These are phyloP conservation scores for Vidua chalybeata DNA, from an alignment of 2,113 vertebrate species.

Conservation along the genomic window DNA sequence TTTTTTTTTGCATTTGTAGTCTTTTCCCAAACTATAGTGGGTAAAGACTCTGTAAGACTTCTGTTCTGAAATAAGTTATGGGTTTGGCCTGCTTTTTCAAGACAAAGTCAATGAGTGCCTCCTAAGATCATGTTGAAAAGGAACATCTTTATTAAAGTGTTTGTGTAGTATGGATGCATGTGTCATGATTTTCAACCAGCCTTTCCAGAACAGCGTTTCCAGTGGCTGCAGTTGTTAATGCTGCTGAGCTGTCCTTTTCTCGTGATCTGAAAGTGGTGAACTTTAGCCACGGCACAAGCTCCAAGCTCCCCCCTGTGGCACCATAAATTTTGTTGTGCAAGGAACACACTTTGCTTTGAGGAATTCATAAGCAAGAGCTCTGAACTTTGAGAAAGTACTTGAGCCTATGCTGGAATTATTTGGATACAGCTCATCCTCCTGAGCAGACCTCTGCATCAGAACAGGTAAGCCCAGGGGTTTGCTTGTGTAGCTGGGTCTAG, in stretches of 20 bases:
- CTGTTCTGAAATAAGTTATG: background rate
- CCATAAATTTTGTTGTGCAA: background rate
- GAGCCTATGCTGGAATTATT: background rate
- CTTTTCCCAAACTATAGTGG: background rate
- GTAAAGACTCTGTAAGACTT: background rate
- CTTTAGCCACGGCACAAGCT: background rate
- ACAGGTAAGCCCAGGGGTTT: background rate
- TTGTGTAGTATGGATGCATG: background rate
- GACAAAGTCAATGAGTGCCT: background rate
- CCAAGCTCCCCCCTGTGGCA: background rate
- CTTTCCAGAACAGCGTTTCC: background rate
- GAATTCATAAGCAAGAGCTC: background rate
- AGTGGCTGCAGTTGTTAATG: background rate
- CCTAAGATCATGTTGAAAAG: background rate
- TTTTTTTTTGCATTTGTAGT: background rate
- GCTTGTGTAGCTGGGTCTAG: background rate
- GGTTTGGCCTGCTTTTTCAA: background rate
- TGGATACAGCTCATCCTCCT: background rate
- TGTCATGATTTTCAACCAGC: background rate
- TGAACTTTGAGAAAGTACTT: background rate
- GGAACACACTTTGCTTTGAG: background rate
- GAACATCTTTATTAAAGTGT: background rate
- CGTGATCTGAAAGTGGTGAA: background rate
- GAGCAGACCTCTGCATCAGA: background rate
- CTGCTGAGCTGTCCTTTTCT: background rate